These are phyloP conservation scores for Eubucco bourcierii DNA, from an alignment of 2,113 vertebrate genomes.

Conservation along the genomic window DNA sequence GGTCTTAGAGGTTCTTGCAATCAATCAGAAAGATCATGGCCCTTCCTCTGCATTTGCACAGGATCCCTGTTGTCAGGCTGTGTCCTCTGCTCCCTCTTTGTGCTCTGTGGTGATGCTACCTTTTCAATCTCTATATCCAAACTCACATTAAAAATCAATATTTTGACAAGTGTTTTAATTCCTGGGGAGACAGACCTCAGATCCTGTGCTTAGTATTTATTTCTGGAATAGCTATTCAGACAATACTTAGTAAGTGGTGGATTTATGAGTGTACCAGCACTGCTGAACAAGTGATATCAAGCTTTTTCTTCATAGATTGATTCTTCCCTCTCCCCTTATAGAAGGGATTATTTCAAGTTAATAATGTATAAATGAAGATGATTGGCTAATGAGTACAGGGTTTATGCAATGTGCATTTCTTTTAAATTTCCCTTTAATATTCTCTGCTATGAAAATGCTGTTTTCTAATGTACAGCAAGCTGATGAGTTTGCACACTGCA, in stretches of 20 bases:
- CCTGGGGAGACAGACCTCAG: not conserved
- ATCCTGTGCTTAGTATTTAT: not conserved
- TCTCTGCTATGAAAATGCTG: not conserved
- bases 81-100: not conserved
- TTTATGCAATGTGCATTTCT: not conserved
- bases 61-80: not conserved
- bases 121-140: not conserved
- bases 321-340: not conserved
- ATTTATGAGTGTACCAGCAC: not conserved
- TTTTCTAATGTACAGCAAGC: not conserved
- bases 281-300: not conserved
- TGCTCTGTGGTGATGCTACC: not conserved
- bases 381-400: not conserved
- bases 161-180: not conserved
- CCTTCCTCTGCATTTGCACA: not conserved
- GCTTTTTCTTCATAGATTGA: not conserved
- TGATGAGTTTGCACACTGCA: not conserved
- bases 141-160: not conserved
- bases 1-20: not conserved
- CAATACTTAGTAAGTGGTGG: not conserved
- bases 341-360: not conserved
- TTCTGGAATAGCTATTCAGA: not conserved
- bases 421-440: not conserved
- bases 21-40: not conserved
- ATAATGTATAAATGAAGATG: not conserved